phyloP scores from a whole-genome alignment of 2,888 invertebrate genomes.

The Polyommatus icarus region DNA sequence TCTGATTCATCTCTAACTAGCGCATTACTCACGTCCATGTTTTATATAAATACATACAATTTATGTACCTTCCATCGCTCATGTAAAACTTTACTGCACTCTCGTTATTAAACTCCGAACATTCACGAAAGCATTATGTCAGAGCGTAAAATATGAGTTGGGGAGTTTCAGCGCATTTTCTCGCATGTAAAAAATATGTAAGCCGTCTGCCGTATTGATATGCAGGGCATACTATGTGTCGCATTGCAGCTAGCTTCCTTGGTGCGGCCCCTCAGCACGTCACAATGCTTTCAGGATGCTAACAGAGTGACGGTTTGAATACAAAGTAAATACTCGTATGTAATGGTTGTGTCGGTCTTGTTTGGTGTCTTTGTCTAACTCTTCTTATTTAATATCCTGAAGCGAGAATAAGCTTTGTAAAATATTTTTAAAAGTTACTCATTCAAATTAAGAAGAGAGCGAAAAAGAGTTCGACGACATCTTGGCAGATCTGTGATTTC shows the following conservation, averaged over 20 bases:
- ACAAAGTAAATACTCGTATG: constrained; percentile 8
- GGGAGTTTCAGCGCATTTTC: not conserved
- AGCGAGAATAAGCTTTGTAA: no score
- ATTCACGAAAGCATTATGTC: not conserved
- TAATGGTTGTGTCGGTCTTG: not conserved
- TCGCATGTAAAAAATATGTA: constrained; percentile 9
- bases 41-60: not conserved
- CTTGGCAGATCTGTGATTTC: no score
- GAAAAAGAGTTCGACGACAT: no score
- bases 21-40: not conserved
- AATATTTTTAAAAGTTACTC: no score
- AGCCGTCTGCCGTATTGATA: not conserved
- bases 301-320: not conserved
- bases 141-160: constrained; percentile 13
- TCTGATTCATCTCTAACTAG: not conserved
- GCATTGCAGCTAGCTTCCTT: constrained; percentile 19
- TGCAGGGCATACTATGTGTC: constrained; percentile 13
- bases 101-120: not conserved
- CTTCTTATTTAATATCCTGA: no score
- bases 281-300: constrained; percentile 21
- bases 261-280: not conserved
- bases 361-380: not conserved
- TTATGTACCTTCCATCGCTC: not conserved
- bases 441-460: no score
- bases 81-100: not conserved